Base-by-base conservation (phyloP, 1,140 invertebrate genomes). In the Diprion similis region DNA sequence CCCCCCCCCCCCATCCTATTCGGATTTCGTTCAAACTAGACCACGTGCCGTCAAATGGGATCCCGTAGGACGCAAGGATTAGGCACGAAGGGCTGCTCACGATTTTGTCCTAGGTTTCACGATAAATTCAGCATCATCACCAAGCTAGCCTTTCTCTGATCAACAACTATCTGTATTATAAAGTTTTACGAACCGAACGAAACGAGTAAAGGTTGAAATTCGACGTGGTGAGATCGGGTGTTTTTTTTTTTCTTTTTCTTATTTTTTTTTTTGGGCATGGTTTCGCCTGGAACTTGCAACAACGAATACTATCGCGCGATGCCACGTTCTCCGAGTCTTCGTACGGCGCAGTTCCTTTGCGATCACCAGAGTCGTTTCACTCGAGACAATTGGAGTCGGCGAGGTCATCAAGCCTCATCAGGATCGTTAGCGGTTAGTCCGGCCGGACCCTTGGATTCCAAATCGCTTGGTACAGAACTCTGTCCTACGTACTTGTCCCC, bases 371-470 rank as follows among this genome's bases (percentile, higher is more conserved):
- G 51, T 17, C 6, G 51, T 13, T 17, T 59, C 51, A 59, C 51
- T 59, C 51, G 51, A 59, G 51, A 59, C 51, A 59, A 59, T 59
- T 59, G 11, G 51, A 59, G 51, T 17, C 51, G 51, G 51, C 11
- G 51, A 13, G n/a, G 8, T 59, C 51, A 59, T 59, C 51, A 59
- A 59, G 51, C 51, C 51, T 59, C 6, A 59, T 59, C 51, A 59
- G 51, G 51, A 59, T 59, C 51, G 51, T 59, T 59, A 59, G 51
- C 51, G 51, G 51, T 59, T 59, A 59, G 51, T 59, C 51, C 51
- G 9, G 11, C 51, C 51, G 51, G n/a, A 17, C 51, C 51, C 51
- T 59, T 59, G 8, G 51, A 59, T 15, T 59, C 51, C 51, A 8
- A 59, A 59, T 59, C 51, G 51, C n/a, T 59, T 59, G 9, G 51